Conservation (phyloP, 1,140 invertebrate species). For the Oscheius sp. region DNA sequence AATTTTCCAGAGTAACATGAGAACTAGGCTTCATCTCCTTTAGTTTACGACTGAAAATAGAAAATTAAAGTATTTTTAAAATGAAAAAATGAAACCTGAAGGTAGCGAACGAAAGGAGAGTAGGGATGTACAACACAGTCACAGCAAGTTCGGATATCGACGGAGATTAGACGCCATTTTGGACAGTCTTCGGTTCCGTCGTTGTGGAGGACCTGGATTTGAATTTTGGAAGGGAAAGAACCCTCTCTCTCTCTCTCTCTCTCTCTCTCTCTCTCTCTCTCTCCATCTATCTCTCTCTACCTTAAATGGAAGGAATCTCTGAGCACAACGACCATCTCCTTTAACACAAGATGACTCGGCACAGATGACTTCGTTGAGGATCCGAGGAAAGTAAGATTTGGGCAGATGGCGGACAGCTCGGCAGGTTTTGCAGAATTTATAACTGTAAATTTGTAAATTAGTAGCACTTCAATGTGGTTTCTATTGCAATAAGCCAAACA, state of each 20-base stretch:
- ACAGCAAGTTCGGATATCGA: constrained; percentile 44
- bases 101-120: constrained; percentile 30
- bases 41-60: no score
- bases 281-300: constrained; percentile 5
- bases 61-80: background rate
- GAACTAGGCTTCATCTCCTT: no score
- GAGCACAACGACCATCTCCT: constrained; percentile 38
- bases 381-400: constrained; percentile 34
- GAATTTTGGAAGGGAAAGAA: background rate
- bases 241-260: background rate
- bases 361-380: constrained; percentile 43
- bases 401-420: constrained; percentile 40
- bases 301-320: constrained; percentile 41
- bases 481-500: no score
- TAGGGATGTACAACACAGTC: constrained; percentile 40
- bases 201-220: constrained; percentile 36
- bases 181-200: constrained; percentile 32
- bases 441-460: constrained; percentile 17
- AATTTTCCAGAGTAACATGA: no score
- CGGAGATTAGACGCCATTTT: constrained; percentile 27
- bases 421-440: constrained; percentile 39
- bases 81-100: background rate
- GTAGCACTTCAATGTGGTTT: no score
- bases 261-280: background rate
- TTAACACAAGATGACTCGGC: constrained; percentile 31